Conservation (phyloP, 2,888 invertebrate species). For the Trissolcus japonicus region DNA sequence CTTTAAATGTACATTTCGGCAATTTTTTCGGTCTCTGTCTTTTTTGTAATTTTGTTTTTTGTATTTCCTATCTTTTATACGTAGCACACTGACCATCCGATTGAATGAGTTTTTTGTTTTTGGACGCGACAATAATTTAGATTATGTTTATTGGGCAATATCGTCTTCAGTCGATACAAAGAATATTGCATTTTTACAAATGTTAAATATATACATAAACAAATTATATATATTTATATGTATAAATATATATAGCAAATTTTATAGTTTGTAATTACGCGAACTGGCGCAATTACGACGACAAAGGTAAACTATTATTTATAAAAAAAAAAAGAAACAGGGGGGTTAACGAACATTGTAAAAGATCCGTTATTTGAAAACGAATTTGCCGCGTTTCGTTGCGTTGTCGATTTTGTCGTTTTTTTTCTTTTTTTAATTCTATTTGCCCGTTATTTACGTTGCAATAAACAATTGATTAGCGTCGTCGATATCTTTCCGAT, state of each 20-base stretch:
- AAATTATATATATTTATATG: conserved; percentile 8
- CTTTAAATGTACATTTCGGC: too few relatives aligned
- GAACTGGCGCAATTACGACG: conserved; percentile 14
- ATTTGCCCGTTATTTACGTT: too few relatives aligned
- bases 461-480: too few relatives aligned
- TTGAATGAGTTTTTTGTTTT: conserved; percentile 33
- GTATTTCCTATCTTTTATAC: too few relatives aligned
- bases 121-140: conserved; percentile 42
- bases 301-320: conserved; percentile 15
- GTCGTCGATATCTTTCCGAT: too few relatives aligned
- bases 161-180: conserved; percentile 32
- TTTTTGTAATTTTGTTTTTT: too few relatives aligned
- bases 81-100: conserved; percentile 10
- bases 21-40: too few relatives aligned
- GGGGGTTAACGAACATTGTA: too few relatives aligned
- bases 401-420: too few relatives aligned
- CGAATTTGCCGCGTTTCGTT: too few relatives aligned
- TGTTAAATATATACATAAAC: conserved; percentile 38
- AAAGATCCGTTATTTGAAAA: too few relatives aligned
- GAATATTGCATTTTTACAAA: conserved; percentile 48
- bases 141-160: conserved; percentile 49
- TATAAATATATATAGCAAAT: not conserved
- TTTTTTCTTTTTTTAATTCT: too few relatives aligned
- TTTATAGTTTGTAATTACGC: conserved; percentile 4
- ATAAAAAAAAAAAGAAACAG: conserved; percentile 3